Conservation (phyloP, 2,113 vertebrate genomes). For the Cyphomyrus discorhynchus region DNA sequence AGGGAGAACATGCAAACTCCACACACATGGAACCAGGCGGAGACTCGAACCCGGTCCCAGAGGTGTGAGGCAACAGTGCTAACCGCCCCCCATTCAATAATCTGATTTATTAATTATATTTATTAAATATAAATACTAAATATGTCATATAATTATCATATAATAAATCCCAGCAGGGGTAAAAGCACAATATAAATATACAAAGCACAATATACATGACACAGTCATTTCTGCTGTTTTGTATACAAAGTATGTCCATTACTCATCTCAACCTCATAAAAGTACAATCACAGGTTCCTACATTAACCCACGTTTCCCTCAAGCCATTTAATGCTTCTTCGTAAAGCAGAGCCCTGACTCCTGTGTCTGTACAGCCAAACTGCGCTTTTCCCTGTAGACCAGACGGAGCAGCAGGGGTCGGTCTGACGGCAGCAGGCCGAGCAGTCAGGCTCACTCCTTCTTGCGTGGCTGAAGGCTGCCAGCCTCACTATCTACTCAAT, state of each 20-base stretch:
- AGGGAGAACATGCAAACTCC: background rate
- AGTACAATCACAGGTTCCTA: background rate
- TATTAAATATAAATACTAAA: background rate
- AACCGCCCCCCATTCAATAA: background rate
- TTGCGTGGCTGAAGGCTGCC: background rate
- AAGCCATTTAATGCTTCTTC: background rate
- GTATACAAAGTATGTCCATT: background rate
- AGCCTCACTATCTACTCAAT: background rate
- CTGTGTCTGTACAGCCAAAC: background rate
- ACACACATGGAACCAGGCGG: background rate
- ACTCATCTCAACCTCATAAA: background rate
- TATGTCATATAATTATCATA: background rate
- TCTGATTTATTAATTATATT: background rate
- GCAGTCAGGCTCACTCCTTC: background rate
- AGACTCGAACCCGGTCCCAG: background rate
- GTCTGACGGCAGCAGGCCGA: background rate
- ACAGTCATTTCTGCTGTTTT: background rate
- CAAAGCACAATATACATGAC: background rate
- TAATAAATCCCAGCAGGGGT: background rate
- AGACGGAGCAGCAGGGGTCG: background rate
- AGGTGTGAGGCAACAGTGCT: background rate
- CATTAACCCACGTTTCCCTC: background rate
- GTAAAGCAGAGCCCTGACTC: background rate
- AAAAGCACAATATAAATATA: background rate
- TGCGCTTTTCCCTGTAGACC: background rate